phyloP scores from a whole-genome alignment of 2,113 vertebrate species.

The Promerops cafer region DNA sequence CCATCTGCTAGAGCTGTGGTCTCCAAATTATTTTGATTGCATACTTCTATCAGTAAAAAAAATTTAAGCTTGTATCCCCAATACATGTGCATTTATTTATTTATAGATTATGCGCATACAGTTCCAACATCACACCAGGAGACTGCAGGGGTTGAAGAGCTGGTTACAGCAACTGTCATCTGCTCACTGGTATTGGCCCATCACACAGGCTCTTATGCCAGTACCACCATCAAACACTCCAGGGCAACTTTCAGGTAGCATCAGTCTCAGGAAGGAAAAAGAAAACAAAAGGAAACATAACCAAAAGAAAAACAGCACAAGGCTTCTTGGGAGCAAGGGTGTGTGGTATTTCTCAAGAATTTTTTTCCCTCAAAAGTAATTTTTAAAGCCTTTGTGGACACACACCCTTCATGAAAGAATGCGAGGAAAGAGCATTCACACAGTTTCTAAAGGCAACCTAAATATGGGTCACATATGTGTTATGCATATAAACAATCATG shows the following conservation, averaged over 20 bases:
- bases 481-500: background rate
- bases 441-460: background rate
- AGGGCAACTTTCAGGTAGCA: background rate
- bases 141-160: background rate
- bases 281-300: background rate
- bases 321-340: background rate
- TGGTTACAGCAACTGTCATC: background rate
- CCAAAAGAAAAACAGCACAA: background rate
- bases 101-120: background rate
- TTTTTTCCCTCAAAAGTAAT: background rate
- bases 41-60: background rate
- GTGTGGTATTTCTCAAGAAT: background rate
- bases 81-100: background rate
- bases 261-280: background rate
- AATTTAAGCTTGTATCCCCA: fast-evolving
- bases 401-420: slow-evolving; percentile 1
- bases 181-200: background rate
- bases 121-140: background rate
- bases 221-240: background rate
- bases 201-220: background rate
- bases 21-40: background rate
- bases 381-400: background rate
- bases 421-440: background rate
- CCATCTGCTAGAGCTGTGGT: background rate
- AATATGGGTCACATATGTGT: background rate